Base-by-base conservation (phyloP, 2,113 vertebrate species). In the Arenaria interpres region DNA sequence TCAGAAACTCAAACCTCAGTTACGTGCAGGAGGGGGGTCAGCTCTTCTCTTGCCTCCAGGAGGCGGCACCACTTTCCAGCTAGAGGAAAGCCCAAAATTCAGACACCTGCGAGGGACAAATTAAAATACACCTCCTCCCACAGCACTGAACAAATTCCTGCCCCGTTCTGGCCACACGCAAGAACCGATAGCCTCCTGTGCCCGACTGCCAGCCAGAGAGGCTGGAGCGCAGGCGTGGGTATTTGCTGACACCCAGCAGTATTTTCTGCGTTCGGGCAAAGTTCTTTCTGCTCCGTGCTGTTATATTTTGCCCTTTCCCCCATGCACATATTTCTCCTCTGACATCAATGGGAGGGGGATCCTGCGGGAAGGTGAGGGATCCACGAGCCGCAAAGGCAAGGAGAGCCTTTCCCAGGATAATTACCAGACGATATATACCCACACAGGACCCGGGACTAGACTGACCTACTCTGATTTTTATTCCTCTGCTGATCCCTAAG, bases 271-370 rank as follows among this genome's bases (percentile, higher is more conserved):
- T 28, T 54, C 4, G 78, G 77, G n/a, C 85, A 92, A 95, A 94
- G 79, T 95, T 87, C 89, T 83, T 86, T 83, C 78, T 60, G 79
- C 16, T 73, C 77, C 10, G 23, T 56, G 30, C 28, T 59, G 43
- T 17, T 83, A 13, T 13, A 4, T 73, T 89, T 60, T 89, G 92
- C 92, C 89, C 90, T 96, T 96, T 96, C 48, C 66, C 62, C 90
- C 76, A 43, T 92, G 73, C 71, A 71, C 80, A 35, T 77, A 91
- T 7, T 91, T 91, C 25, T 68, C 51, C 53, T 73, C 54, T 97
- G 95, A 96, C 46, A 77, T 95, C 90, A 96, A 4, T 20, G 59
- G 72, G 87, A 88, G 76, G 46, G 57, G 53, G 67, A 94, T 92
- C 63, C 83, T 37, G 45, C 1, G 0, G 30, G 37, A 90, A 67